Conservation (phyloP, 92 coral and sea anemone genomes). For the Porites cylindrica region DNA sequence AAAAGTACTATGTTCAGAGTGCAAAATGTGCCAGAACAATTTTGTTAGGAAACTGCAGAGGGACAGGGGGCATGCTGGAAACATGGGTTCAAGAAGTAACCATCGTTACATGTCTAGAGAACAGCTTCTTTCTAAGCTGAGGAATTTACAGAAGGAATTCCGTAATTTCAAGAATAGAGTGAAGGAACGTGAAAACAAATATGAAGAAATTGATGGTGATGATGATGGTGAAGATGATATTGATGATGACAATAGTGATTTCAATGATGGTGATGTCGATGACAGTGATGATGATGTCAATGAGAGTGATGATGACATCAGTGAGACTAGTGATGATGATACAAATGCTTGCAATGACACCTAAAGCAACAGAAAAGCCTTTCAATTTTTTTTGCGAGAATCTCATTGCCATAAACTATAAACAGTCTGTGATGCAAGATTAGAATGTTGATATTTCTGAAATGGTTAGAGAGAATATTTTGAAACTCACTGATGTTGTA, state of each 20-base stretch:
- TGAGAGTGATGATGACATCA: not conserved
- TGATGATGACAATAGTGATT: not conserved
- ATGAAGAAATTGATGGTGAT: not conserved
- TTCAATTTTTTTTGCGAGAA: no score
- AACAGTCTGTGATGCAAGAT: no score
- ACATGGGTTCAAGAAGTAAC: not conserved
- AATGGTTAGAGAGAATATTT: no score
- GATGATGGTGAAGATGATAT: not conserved
- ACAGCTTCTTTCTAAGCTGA: not conserved
- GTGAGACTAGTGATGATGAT: not conserved
- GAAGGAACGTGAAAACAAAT: not conserved
- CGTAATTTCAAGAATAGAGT: not conserved
- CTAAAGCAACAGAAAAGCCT: not conserved
- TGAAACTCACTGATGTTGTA: no score
- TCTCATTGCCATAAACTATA: no score
- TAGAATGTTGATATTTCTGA: no score
- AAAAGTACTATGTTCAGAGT: not conserved
- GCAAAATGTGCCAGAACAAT: not conserved
- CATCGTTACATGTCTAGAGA: slow-evolving; percentile 2
- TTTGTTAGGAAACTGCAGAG: not conserved
- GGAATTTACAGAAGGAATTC: not conserved
- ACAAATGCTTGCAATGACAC: not conserved
- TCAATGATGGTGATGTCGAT: not conserved
- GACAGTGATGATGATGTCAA: not conserved
- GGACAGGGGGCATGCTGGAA: not conserved